Evolutionary conservation across 2,113 vertebrate genomes (phyloP), one percentile per base, ranked within the genome.

Genomic region (Zosterops hypoxanthus): DNA sequence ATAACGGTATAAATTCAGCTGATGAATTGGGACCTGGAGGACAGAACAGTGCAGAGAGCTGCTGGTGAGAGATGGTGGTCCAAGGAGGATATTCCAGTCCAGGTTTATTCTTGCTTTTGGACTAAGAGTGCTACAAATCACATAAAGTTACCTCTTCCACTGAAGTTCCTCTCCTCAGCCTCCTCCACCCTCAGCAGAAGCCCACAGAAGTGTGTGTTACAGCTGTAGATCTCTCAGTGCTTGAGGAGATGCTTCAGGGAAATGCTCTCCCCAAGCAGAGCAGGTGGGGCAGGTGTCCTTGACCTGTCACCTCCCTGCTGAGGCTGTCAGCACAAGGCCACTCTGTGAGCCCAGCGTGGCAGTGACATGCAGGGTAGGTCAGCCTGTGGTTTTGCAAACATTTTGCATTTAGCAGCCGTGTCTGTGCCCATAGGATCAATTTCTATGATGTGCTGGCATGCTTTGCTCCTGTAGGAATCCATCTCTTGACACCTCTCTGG

Each of bases 331-430:
- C 3, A 9, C 8, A 0, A 22, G 31, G n/a, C 12, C 39, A 17
- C 12, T 4, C 34, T 61, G 66, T 23, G 53, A 69, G 0, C 22
- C 18, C 22, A 23, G 46, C 33, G 12, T 76, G 69, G 50, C 28
- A n/a, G n/a, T 7, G 61, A 36, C 53, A 53, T 0, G 0, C 25
- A 26, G 59, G 33, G 33, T 2, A 18, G 55, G 21, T n/a, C 65
- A 72, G 78, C 65, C 47, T 42, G 11, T 52, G 71, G 22, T 91
- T 93, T 33, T 80, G 66, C 50, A 90, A 57, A 57, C 0, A 0
- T 46, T 64, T 46, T 41, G 50, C 46, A 31, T 82, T 87, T 28
- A 15, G 28, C 4, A 83, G 29, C 71, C 78, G 68, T 70, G 36
- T 50, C 42, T 34, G 81, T 86, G 82, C 79, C 82, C 79, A 41